A percentile compares a stretch with the other conserved stretches of the same genome.
These are phyloP conservation scores for Neomonachus schauinslandi DNA, from an alignment of 2,113 vertebrate genomes.

Conservation along the genomic window DNA sequence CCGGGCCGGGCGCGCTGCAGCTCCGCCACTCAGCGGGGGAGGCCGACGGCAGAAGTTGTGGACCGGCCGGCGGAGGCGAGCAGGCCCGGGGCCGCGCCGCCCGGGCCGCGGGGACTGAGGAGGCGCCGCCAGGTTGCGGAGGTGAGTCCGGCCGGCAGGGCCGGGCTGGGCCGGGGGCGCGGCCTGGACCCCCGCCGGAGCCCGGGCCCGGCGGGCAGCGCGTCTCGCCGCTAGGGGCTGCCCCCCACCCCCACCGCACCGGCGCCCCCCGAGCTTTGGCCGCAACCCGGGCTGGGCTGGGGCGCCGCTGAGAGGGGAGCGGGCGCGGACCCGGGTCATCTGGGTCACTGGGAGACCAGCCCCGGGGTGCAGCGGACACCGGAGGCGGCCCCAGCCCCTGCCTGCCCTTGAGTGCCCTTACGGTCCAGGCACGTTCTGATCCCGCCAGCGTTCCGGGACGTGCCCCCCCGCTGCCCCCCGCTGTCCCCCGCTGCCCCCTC, in stretches of 20 bases:
- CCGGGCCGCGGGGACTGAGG: constrained; percentile 33
- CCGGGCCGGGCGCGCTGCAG: neutral
- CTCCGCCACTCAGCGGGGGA: constrained; percentile 40
- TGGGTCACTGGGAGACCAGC: neutral
- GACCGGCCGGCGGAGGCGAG: neutral
- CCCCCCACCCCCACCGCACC: too few relatives aligned
- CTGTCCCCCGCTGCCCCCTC: neutral
- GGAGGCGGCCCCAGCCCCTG: neutral
- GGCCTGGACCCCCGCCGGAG: neutral
- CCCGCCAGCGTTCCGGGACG: neutral
- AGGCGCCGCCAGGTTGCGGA: constrained; percentile 58
- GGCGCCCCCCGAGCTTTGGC: neutral
- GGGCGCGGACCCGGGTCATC: neutral
- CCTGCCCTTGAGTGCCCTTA: constrained; percentile 79
- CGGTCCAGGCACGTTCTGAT: neutral
- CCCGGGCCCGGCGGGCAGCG: neutral
- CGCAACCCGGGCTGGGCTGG: neutral
- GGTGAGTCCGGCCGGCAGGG: constrained; percentile 66
- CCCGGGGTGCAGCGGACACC: neutral
- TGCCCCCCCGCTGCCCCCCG: too few relatives aligned
- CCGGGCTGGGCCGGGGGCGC: neutral
- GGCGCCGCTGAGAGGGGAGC: neutral
- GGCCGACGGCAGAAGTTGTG: constrained; percentile 54
- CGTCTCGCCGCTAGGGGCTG: neutral
- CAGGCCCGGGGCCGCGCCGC: constrained; percentile 5